Evolutionary conservation across 2,888 invertebrate species (phyloP), one percentile per base, ranked within the genome.

Genomic region (Rhyacophila evoluta): DNA sequence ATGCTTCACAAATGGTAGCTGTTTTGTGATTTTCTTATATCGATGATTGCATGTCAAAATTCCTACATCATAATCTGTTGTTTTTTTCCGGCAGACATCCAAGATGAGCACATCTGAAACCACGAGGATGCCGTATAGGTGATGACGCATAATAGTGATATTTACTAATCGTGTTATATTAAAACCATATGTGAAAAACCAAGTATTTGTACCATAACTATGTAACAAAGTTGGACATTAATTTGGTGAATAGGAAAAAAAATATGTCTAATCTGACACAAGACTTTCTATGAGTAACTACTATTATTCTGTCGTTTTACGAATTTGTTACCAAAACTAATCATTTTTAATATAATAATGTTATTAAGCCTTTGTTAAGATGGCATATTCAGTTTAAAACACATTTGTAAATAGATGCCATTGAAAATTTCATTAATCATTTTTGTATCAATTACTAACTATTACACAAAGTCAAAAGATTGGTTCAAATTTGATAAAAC

Each of bases 91-190:
- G 84, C 93, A 94, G 94, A 94, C 92, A 92, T 92, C 87, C 93
- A 92, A 88, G 93, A 93, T 87, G 93, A 93, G 89, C 92, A 92
- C 89, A 93, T 93, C 90, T 94, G 90, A 91, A 55, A 55, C 19
- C 55, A 10, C 10, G 55, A 15, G 1, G 55, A 55, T 12, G 55
- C 55, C 19, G 55, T 55, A 55, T 55, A 55, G 55, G 55, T 19
- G 55, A 55, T 55, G 55, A 55, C 55, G 55, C 25, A 12, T 55
- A 55, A 19, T 15, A 55, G 55, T 55, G 55, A 55, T 41, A 41
- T 19, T 19, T 55, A 55, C 55, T 55, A 55, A 19, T 19, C 19
- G 55, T 19, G 19, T 10, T 55, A n/a, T 15, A 19, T 19, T n/a
- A n/a, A 25, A 55, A 55, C 15, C 55, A 19, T 19, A 19, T 55